Evolutionary conservation across 64 coral and sea anemone genomes (phyloP).

Genomic region (Porites australiensis): DNA sequence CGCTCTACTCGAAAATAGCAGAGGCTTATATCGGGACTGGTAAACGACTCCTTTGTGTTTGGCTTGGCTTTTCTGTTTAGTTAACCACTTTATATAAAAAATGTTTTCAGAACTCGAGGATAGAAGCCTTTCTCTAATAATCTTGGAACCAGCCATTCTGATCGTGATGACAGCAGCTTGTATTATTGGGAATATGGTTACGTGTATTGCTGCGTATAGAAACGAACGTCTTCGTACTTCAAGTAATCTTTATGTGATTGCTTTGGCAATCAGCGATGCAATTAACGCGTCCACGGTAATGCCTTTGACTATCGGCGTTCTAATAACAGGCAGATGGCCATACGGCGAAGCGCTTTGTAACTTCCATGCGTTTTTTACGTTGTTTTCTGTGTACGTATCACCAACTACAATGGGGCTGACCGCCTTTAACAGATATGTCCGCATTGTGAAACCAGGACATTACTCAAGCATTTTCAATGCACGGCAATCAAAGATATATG

Average conservation of each 20-base stretch:
- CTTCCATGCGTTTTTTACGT: not conserved
- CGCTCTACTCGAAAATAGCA: too few relatives aligned
- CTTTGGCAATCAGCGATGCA: conserved; percentile 12
- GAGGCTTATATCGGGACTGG: too few relatives aligned
- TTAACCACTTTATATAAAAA: too few relatives aligned
- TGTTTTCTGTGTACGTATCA: conserved; percentile 9
- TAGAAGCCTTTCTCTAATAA: conserved; percentile 36
- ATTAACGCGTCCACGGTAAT: not conserved
- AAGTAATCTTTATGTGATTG: conserved; percentile 55
- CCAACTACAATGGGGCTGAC: conserved; percentile 16
- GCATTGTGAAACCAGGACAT: not conserved
- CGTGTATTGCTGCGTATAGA: conserved; percentile 46
- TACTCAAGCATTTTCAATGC: not conserved
- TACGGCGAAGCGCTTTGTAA: not conserved
- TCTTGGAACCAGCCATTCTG: conserved; percentile 36
- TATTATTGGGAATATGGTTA: conserved; percentile 46
- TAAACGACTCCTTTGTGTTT: too few relatives aligned
- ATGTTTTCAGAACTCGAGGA: not conserved
- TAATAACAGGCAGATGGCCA: not conserved
- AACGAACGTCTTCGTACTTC: conserved; percentile 55
- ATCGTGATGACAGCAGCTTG: conserved; percentile 37
- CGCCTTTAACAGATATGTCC: conserved; percentile 16
- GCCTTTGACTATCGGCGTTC: not conserved
- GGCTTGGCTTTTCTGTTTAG: too few relatives aligned
- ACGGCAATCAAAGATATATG: not conserved